A percentile compares a stretch with the other conserved stretches of the same genome.
Conservation (phyloP, 2,888 invertebrate species). For the Notodromas monacha region DNA sequence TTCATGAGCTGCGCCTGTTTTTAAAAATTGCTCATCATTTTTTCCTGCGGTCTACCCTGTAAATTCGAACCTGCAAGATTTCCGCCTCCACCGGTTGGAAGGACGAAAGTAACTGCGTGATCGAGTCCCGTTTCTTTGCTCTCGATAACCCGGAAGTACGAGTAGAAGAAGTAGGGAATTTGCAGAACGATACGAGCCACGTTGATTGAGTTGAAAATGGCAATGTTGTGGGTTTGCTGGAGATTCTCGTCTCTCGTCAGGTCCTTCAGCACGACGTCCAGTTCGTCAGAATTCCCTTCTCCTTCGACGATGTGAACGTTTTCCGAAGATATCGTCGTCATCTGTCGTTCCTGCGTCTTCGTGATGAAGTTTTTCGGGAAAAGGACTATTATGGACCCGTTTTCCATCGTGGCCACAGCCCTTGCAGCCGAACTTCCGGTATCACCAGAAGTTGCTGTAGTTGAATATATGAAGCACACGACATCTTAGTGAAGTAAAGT, state of each 20-base stretch:
- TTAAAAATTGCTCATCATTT: no score
- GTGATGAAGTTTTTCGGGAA: constrained; percentile 17
- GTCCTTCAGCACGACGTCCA: constrained; percentile 17
- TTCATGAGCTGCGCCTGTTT: no score
- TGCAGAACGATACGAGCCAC: constrained; percentile 19
- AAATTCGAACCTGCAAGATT: constrained; percentile 17
- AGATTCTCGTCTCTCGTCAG: constrained; percentile 15
- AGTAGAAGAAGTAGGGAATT: constrained; percentile 17
- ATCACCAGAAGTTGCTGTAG: constrained; percentile 19
- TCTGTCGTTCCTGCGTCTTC: constrained; percentile 18
- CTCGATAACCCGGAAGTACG: constrained; percentile 13
- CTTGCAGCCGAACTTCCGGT: constrained; percentile 20
- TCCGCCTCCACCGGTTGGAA: constrained; percentile 20
- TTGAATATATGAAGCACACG: not conserved
- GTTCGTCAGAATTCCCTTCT: constrained; percentile 19
- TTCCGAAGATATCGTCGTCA: constrained; percentile 17
- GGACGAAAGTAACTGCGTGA: constrained; percentile 17
- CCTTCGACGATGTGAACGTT: constrained; percentile 19
- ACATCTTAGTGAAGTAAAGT: no score
- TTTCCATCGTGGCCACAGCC: constrained; percentile 15
- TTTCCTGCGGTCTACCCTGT: no score
- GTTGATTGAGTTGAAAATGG: constrained; percentile 19
- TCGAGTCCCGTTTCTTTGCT: constrained; percentile 11
- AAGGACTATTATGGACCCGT: constrained; percentile 18
- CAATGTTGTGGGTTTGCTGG: constrained; percentile 12